These are phyloP conservation scores for Schizopygopsis malacanthus DNA, from an alignment of 2,797 vertebrate genomes.

Conservation along the genomic window DNA sequence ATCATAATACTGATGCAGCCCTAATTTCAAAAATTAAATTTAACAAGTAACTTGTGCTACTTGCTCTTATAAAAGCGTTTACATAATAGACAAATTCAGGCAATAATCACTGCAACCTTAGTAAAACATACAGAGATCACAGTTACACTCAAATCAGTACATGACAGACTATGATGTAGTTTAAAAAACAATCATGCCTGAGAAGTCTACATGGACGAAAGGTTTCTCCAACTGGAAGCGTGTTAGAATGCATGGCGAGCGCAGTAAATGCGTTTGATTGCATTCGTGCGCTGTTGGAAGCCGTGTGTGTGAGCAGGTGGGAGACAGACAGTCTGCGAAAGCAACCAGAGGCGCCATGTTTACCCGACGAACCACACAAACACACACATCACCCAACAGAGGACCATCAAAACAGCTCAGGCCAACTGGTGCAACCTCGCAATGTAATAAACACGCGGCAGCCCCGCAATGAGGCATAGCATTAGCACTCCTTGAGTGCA, in stretches of 20 bases:
- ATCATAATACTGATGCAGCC: background rate
- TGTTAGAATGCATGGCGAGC: background rate
- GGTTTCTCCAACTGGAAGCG: background rate
- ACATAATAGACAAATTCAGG: background rate
- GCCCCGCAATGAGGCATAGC: constrained; percentile 14
- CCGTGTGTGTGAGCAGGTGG: constrained; percentile 15
- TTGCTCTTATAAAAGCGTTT: background rate
- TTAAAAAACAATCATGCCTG: constrained; percentile 8
- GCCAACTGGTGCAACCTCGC: constrained; percentile 16
- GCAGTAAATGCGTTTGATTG: constrained; percentile 28
- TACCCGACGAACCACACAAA: background rate
- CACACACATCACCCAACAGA: constrained; percentile 23
- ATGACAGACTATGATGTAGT: background rate
- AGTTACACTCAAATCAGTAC: background rate
- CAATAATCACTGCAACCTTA: background rate
- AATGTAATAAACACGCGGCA: constrained; percentile 33
- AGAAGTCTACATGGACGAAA: constrained; percentile 6
- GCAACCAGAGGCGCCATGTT: constrained; percentile 44
- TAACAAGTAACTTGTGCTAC: background rate
- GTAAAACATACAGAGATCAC: background rate
- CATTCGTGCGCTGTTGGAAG: constrained; percentile 9
- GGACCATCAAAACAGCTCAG: constrained; percentile 30
- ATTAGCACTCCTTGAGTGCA: constrained; percentile 26
- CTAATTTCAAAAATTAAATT: background rate
- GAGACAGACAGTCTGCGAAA: constrained; percentile 31